Evolutionary conservation across 2,888 invertebrate genomes (phyloP).

Genomic region (Nymphalis urticae): DNA sequence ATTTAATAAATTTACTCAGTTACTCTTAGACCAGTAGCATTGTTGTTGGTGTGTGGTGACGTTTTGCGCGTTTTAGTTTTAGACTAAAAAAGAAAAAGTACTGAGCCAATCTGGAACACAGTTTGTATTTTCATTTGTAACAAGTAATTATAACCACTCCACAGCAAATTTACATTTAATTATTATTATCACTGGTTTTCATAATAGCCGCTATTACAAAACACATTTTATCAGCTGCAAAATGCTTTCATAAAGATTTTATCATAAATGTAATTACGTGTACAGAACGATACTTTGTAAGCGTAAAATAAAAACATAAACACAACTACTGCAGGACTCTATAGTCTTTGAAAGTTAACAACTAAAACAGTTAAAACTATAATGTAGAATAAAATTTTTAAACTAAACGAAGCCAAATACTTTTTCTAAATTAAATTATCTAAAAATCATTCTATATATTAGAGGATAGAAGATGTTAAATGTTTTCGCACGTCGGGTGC

Average conservation of each 20-base stretch:
- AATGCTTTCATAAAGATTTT: constrained; percentile 8
- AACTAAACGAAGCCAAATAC: too few relatives aligned
- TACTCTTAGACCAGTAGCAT: too few relatives aligned
- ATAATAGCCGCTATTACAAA: constrained; percentile 3
- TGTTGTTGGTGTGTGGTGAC: too few relatives aligned
- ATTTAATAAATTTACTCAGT: too few relatives aligned
- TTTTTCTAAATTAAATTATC: too few relatives aligned
- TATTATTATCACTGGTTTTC: constrained; percentile 8
- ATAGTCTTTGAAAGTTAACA: too few relatives aligned
- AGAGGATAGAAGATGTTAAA: neutral
- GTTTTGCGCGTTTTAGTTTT: too few relatives aligned
- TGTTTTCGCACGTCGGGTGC: constrained; percentile 4
- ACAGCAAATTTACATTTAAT: neutral
- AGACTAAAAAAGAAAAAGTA: too few relatives aligned
- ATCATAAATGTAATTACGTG: neutral
- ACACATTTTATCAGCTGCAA: neutral
- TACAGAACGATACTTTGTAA: neutral
- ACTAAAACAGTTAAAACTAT: neutral
- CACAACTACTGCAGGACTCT: too few relatives aligned
- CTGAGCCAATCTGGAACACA: too few relatives aligned
- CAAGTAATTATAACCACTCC: neutral
- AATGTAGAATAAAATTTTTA: too few relatives aligned
- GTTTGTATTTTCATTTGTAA: neutral
- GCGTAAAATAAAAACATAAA: neutral
- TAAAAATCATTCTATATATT: neutral